These are phyloP conservation scores for Geopemphigus sp. DNA, from an alignment of 1,140 invertebrate species.

Conservation along the genomic window DNA sequence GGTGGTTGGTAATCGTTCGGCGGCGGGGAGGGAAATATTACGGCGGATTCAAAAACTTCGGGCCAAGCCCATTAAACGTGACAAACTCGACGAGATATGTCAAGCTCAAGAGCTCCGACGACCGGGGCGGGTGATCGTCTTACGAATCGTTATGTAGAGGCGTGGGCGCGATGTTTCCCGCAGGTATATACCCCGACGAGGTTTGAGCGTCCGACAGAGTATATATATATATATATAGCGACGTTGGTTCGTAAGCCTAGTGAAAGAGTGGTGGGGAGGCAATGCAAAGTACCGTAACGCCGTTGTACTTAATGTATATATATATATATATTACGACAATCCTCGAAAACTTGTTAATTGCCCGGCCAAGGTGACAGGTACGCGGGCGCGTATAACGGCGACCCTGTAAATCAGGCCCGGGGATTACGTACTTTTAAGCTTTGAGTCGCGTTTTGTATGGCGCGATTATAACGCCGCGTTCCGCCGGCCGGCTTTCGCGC, in stretches of 20 bases:
- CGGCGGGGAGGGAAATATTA: too few relatives aligned
- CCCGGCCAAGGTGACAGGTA: constrained; percentile 6
- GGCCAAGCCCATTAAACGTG: constrained; percentile 28
- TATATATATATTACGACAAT: constrained; percentile 12
- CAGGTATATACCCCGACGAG: too few relatives aligned
- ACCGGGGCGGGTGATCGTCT: background rate
- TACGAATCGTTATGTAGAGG: constrained; percentile 23
- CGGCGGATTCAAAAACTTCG: constrained; percentile 22
- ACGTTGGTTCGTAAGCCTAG: too few relatives aligned
- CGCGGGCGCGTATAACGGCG: background rate
- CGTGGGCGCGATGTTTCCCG: too few relatives aligned
- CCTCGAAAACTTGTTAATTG: constrained; percentile 47
- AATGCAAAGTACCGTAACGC: too few relatives aligned
- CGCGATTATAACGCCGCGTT: constrained; percentile 25
- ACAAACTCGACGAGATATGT: constrained; percentile 46
- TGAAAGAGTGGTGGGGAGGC: too few relatives aligned
- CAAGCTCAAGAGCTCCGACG: constrained; percentile 33
- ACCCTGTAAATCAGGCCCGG: constrained; percentile 38
- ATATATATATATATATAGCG: too few relatives aligned
- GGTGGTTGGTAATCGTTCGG: background rate
- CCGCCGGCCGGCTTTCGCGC: constrained; percentile 4
- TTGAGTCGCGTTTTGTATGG: background rate
- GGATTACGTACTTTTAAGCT: constrained; percentile 31
- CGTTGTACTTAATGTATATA: too few relatives aligned
- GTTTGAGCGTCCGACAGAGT: too few relatives aligned